Evolutionary conservation across 2,797 vertebrate species (phyloP), one percentile per base, ranked within the genome.

Genomic region (Odontamblyopus rebecca): DNA sequence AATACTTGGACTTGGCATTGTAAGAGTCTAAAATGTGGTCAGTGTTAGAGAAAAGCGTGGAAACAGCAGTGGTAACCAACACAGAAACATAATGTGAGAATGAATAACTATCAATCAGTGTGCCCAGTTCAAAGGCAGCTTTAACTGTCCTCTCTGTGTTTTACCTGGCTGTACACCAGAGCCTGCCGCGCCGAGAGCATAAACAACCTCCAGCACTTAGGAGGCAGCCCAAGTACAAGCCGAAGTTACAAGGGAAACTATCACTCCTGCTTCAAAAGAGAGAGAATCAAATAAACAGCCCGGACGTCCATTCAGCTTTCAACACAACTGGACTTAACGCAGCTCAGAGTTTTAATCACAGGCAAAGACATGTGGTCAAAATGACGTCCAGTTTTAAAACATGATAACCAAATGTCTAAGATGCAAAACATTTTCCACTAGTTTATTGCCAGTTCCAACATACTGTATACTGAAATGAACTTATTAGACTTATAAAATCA

Each of bases 141-240:
- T 81, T 50, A 48, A 70, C 57, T 5, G 67, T 56, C 67, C 67
- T n/a, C 66, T 54, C 64, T 51, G 53, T 68, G 51, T 57, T 68
- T 68, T 68, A 68, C 30, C 51, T 68, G 67, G 67, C 51, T 41
- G 27, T 56, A 70, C 67, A 67, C 41, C 67, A 80, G 74, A 74
- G 72, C 54, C 54, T 26, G 75, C 73, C 78, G 64, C 73, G 62
- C 65, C 70, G 60, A 48, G 32, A 66, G 71, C 32, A 75, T 61
- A 85, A 83, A 83, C 77, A 82, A 76, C 64, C 76, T 71, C 50
- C 48, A 65, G 68, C 16, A 27, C 26, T 19, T 74, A 64, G 30
- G 70, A 74, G 64, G 67, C 30, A 67, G 70, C 68, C 82, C 41
- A 75, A 59, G 38, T 32, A 70, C 44, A 62, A 75, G 67, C 32